Percentiles rank a stretch among this genome's conserved stretches.
These are phyloP conservation scores for Cantharis rufa DNA, from an alignment of 2,888 invertebrate species.

Conservation along the genomic window DNA sequence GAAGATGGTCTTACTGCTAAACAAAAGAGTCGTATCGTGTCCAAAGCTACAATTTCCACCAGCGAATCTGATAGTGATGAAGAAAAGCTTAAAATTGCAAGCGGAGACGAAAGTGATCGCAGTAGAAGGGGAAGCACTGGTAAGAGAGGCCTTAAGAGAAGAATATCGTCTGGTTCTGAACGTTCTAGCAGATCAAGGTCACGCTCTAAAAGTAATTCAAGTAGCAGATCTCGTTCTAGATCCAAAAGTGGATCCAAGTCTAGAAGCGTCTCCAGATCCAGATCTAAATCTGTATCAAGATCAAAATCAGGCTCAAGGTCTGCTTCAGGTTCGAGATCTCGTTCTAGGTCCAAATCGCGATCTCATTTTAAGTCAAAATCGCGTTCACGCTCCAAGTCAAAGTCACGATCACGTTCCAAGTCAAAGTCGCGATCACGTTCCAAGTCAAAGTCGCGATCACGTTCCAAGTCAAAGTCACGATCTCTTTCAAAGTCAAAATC, in stretches of 20 bases:
- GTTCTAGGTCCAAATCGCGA: conserved; percentile 52
- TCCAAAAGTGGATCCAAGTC: conserved; percentile 43
- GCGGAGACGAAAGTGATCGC: conserved; percentile 60
- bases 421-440: conserved; percentile 47
- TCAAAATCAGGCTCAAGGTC: conserved; percentile 54
- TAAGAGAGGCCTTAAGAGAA: conserved; percentile 59
- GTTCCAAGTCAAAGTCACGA: conserved; percentile 48
- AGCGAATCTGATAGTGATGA: conserved; percentile 77
- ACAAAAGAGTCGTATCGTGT: conserved; percentile 86
- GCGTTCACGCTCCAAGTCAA: conserved; percentile 46
- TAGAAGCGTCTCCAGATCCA: conserved; percentile 39
- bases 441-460: conserved; percentile 48
- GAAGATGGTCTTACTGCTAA: conserved; percentile 78
- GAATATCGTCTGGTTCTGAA: conserved; percentile 68
- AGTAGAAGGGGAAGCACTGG: conserved; percentile 60
- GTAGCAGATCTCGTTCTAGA: conserved; percentile 49
- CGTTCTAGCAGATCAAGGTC: conserved; percentile 53
- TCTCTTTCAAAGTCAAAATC: conserved; percentile 48
- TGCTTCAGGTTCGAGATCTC: conserved; percentile 44
- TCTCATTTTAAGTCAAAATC: conserved; percentile 51
- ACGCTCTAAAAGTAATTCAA: conserved; percentile 52
- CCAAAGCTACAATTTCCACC: conserved; percentile 94
- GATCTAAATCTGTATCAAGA: conserved; percentile 45
- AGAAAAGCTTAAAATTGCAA: conserved; percentile 60
- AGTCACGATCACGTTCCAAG: conserved; percentile 38